phyloP scores from a whole-genome alignment of 2,888 invertebrate species.

The Amphipoea lucens region DNA sequence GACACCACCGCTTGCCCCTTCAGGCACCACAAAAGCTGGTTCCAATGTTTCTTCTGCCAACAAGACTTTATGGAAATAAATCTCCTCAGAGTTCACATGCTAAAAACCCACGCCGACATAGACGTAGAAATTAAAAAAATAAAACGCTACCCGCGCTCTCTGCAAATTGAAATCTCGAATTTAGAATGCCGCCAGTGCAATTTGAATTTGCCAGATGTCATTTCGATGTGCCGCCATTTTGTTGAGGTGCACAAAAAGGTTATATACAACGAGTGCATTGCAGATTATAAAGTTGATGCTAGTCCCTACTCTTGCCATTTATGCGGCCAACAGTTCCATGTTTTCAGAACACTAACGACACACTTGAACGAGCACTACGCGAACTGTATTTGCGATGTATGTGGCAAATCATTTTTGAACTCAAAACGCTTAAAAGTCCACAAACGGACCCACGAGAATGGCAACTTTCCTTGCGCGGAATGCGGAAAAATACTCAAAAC shows the following conservation, averaged over 20 bases:
- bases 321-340: constrained; percentile 81
- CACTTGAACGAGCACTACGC: constrained; percentile 89
- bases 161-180: constrained; percentile 85
- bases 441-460: constrained; percentile 86
- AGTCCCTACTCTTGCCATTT: constrained; percentile 83
- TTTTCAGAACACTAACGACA: constrained; percentile 82
- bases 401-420: constrained; percentile 88
- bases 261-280: constrained; percentile 84
- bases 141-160: constrained; percentile 83
- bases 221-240: constrained; percentile 79
- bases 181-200: constrained; percentile 81
- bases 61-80: constrained; percentile 83
- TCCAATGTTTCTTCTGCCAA: constrained; percentile 85
- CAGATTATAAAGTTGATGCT: constrained; percentile 82
- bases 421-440: constrained; percentile 87
- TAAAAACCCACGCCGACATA: constrained; percentile 73
- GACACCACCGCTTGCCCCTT: constrained; percentile 86
- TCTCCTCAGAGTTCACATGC: constrained; percentile 75
- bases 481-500: constrained; percentile 84
- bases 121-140: constrained; percentile 79
- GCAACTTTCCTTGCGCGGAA: constrained; percentile 78
- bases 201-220: constrained; percentile 78
- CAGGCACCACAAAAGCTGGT: constrained; percentile 86
- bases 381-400: constrained; percentile 87
- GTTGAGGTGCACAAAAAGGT: constrained; percentile 76